These are phyloP conservation scores for Chloroclysta siterata DNA, from an alignment of 2,888 invertebrate species.

Conservation along the genomic window DNA sequence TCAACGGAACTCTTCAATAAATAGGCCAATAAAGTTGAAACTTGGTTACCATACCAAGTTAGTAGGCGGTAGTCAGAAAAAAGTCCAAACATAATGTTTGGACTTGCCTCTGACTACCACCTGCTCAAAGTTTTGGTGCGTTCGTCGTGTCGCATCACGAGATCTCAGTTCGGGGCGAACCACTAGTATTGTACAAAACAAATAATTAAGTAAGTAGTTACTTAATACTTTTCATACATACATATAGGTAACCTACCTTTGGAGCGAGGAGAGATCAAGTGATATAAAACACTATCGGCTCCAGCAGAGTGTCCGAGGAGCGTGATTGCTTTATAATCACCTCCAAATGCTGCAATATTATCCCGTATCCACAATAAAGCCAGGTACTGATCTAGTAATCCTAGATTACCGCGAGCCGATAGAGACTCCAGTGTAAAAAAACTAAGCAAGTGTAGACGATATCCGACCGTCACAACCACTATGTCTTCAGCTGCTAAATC, in stretches of 20 bases:
- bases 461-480: conserved; percentile 89
- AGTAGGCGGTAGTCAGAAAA: too few species aligned
- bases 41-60: too few species aligned
- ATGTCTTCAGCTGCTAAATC: conserved; percentile 89
- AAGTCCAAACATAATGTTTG: too few species aligned
- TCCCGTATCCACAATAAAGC: conserved; percentile 91
- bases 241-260: conserved; percentile 70
- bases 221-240: not conserved
- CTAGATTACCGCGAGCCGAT: conserved; percentile 91
- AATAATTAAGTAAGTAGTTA: too few species aligned
- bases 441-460: conserved; percentile 89
- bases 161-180: too few species aligned
- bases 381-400: conserved; percentile 93
- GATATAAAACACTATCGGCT: conserved; percentile 88
- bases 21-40: too few species aligned
- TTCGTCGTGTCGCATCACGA: too few species aligned
- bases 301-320: conserved; percentile 93
- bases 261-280: conserved; percentile 88
- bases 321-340: conserved; percentile 91
- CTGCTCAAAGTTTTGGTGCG: too few species aligned
- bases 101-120: too few species aligned
- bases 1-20: too few species aligned
- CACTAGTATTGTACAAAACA: too few species aligned
- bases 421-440: conserved; percentile 85
- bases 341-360: conserved; percentile 92